Base-by-base conservation (phyloP, 2,888 invertebrate species). In the Meteorus cinctellus region DNA sequence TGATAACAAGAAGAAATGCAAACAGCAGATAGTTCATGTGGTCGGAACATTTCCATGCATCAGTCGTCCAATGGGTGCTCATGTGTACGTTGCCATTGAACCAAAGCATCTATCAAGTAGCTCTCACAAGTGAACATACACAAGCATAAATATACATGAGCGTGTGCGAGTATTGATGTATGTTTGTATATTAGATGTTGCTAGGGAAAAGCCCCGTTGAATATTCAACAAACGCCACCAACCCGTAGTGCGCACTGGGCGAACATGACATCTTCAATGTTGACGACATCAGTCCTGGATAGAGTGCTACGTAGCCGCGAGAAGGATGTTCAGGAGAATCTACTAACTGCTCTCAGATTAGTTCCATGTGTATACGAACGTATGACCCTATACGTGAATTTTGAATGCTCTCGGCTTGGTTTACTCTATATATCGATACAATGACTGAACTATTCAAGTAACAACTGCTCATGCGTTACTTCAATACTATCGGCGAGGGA, bases 141-240 rank as follows among this genome's bases (percentile, higher is more conserved):
- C 19, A 48, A 48, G 68, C 14, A 60, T 48, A 59, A 62, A 66
- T 12, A 59, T 24, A 67, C 34, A 19, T 36, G 36, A 31, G 16
- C 59, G n/a, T 27, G 19, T 68, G 74, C 34, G 74, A 34, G 60
- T 59, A 16, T 69, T n/a, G 24, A 19, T 69, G 74, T 55, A 73
- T 31, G 51, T 62, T 48, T 45, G 62, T 59, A 65, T 70, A 77
- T 75, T 45, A 76, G 74, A 19, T 73, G 71, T 76, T 77, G 77
- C 71, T 59, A 70, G 24, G 19, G 82, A 82, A 83, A 83, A 81
- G 80, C 84, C 85, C 6, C 72, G 83, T 84, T 88, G 87, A 88
- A 88, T 88, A 88, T 88, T 88, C 86, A 88, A 83, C 73, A 78
- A 55, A 55, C 55, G 72, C 76, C 82, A 81, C 76, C 82, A 81